phyloP scores from a whole-genome alignment of 2,797 vertebrate genomes.

The Enteromius viviparus region DNA sequence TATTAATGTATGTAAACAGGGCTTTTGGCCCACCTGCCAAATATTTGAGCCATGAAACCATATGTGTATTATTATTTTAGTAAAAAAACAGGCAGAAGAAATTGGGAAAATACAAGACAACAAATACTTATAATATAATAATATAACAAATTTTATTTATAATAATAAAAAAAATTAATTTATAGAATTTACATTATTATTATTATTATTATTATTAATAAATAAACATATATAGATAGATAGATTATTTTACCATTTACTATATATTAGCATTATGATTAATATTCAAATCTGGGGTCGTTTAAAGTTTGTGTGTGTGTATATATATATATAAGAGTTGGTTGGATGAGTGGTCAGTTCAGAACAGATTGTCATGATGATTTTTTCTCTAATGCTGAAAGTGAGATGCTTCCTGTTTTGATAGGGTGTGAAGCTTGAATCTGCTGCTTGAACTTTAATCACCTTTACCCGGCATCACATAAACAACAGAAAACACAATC shows the following conservation, averaged over 20 bases:
- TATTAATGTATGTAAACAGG: no score
- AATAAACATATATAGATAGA: no score
- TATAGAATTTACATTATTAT: neutral
- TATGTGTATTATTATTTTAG: neutral
- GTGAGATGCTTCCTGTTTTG: neutral
- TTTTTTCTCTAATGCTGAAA: neutral
- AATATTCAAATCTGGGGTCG: neutral
- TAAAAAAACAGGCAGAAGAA: neutral
- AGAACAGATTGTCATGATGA: neutral
- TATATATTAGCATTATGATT: neutral
- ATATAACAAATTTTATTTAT: neutral
- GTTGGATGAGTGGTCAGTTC: neutral
- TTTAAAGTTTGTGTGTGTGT: neutral
- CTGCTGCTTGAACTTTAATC: neutral
- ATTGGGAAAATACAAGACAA: neutral
- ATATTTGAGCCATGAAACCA: no score
- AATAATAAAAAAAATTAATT: neutral
- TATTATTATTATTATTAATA: neutral
- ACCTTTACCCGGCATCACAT: neutral
- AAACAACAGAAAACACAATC: neutral
- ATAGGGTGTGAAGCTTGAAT: neutral
- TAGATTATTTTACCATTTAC: neutral
- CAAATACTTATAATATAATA: neutral
- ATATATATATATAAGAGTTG: neutral
- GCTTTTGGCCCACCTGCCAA: no score